Conservation (phyloP, 1,140 invertebrate species). For the Eumaeus atala region DNA sequence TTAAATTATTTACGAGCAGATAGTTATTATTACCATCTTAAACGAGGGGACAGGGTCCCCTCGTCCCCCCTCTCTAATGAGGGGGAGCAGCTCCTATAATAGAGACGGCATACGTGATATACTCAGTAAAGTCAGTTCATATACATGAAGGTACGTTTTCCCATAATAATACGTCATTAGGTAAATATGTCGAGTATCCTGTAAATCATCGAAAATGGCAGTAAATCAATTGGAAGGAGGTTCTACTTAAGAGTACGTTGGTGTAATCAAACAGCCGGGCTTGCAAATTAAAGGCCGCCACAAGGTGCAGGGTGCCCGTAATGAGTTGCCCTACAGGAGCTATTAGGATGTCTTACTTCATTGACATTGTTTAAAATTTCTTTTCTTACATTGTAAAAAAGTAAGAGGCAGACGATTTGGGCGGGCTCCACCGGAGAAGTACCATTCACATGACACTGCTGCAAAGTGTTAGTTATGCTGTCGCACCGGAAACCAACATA, state of each 20-base stretch:
- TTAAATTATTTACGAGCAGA: no score
- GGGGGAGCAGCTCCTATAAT: no score
- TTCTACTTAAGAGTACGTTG: conserved; percentile 27
- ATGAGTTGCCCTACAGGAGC: conserved; percentile 15
- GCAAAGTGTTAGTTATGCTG: no score
- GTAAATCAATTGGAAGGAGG: conserved; percentile 34
- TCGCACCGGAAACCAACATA: no score
- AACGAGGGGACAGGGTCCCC: no score
- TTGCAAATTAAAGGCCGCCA: conserved; percentile 29
- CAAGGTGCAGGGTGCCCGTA: background rate
- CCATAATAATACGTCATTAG: background rate
- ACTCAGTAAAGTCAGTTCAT: background rate
- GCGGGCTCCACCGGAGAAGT: no score
- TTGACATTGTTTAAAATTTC: background rate
- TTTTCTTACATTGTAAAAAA: no score
- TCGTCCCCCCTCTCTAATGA: no score
- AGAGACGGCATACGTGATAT: no score
- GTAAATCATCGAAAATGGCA: conserved; percentile 23
- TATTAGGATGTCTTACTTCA: background rate
- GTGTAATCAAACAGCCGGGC: conserved; percentile 21
- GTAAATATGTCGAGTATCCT: conserved; percentile 4
- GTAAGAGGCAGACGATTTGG: no score
- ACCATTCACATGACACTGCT: no score
- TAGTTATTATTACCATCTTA: no score
- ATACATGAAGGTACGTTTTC: conserved; percentile 13